Conservation (phyloP, 2,888 invertebrate genomes). For the Sinotaia quadrata region DNA sequence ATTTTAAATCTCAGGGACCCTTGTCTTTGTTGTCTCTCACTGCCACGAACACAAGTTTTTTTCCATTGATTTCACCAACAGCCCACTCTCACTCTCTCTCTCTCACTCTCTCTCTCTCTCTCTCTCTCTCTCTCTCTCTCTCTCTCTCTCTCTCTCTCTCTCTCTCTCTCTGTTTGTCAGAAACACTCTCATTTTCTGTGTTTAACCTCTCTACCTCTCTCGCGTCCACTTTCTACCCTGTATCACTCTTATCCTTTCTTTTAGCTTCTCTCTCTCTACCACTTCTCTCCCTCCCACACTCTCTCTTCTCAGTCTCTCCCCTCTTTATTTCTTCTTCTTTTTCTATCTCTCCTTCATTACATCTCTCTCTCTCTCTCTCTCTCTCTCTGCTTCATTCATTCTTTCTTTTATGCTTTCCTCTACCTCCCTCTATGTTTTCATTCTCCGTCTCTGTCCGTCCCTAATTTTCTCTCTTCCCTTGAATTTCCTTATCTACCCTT, state of each 20-base stretch:
- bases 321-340: constrained; percentile 4
- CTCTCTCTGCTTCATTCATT: constrained; percentile 1
- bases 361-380: constrained; percentile 9
- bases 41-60: no score
- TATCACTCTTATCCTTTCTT: background rate
- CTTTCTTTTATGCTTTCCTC: background rate
- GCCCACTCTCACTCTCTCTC: background rate
- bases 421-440: background rate
- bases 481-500: background rate
- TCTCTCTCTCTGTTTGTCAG: background rate
- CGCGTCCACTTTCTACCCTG: background rate
- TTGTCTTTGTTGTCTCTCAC: no score
- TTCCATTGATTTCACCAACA: background rate
- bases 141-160: background rate
- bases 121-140: constrained; percentile 9
- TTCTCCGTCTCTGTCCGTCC: background rate
- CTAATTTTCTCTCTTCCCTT: background rate
- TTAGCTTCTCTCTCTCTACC: constrained; percentile 1
- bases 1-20: no score
- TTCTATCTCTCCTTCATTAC: background rate
- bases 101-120: constrained; percentile 1
- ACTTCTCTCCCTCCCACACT: constrained; percentile 8
- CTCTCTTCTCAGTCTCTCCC: background rate
- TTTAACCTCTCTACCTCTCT: background rate
- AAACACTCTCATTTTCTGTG: background rate